These are phyloP conservation scores for Cladopsammia gracilis DNA, from an alignment of 64 coral and sea anemone genomes.

Conservation along the genomic window DNA sequence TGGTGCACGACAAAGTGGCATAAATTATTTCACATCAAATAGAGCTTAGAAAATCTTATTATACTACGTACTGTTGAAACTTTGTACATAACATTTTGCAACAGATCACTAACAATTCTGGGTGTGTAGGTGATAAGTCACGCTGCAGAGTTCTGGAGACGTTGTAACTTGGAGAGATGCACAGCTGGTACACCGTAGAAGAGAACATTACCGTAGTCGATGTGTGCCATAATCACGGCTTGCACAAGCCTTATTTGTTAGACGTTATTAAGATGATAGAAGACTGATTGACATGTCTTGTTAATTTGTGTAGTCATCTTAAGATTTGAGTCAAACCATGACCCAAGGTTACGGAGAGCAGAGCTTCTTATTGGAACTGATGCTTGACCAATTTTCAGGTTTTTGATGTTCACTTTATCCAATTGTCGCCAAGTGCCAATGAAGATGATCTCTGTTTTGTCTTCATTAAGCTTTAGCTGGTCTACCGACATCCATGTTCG, in stretches of 20 bases:
- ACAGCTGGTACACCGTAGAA: too few relatives aligned
- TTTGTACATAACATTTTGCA: neutral
- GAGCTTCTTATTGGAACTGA: constrained; percentile 13
- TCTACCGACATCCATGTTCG: neutral
- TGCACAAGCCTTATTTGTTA: neutral
- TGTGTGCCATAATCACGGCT: neutral
- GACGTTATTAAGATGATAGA: neutral
- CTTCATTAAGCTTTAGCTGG: constrained; percentile 20
- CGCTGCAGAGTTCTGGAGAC: neutral
- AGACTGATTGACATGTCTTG: constrained; percentile 3
- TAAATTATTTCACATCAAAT: too few relatives aligned
- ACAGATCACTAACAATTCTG: neutral
- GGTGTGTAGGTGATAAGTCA: neutral
- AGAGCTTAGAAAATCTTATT: too few relatives aligned
- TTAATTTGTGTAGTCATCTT: neutral
- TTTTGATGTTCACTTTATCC: constrained; percentile 37
- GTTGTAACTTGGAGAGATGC: neutral
- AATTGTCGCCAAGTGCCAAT: neutral
- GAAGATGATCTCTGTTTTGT: neutral
- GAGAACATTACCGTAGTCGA: too few relatives aligned
- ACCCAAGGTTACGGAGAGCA: constrained; percentile 54
- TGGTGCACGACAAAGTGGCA: too few relatives aligned
- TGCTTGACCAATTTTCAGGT: constrained; percentile 33
- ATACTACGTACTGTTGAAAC: too few relatives aligned
- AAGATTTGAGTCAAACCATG: constrained; percentile 31